Conservation (phyloP, 1,140 invertebrate species). For the Bicyclus anynana region DNA sequence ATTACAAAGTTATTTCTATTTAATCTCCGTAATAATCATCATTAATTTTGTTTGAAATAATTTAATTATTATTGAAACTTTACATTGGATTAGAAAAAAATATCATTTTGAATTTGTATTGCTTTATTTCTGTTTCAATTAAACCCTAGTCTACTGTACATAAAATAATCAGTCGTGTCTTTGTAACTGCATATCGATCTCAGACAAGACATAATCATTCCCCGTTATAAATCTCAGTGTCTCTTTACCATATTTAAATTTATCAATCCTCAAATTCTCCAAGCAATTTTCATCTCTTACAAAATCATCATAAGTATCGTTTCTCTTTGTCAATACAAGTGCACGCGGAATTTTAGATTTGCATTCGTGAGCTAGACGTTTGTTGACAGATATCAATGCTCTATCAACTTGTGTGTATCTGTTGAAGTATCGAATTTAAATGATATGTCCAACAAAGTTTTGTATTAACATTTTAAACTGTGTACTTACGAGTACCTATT, state of each 20-base stretch:
- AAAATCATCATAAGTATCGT: not conserved
- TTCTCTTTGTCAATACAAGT: conserved; percentile 1
- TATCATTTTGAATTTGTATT: no score
- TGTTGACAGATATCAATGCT: conserved; percentile 49
- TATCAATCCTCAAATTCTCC: conserved; percentile 20
- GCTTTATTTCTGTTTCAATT: no score
- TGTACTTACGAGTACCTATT: not conserved
- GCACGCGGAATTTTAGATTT: conserved; percentile 29
- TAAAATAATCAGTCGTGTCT: conserved; percentile 35
- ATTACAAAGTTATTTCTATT: no score
- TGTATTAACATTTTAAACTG: conserved; percentile 5
- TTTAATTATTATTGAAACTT: no score
- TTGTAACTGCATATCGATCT: conserved; percentile 42
- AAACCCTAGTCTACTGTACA: no score
- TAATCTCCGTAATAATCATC: no score
- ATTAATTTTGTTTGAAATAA: no score
- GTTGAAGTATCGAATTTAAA: conserved; percentile 15
- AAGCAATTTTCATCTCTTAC: conserved; percentile 5
- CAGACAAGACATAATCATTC: conserved; percentile 45
- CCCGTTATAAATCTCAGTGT: conserved; percentile 48
- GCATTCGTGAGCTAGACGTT: conserved; percentile 31
- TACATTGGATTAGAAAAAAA: no score
- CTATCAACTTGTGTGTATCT: conserved; percentile 20
- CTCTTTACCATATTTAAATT: conserved; percentile 46
- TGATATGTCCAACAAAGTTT: conserved; percentile 10